Percentiles rank a stretch among this genome's conserved stretches.
These are phyloP conservation scores for Halcyon badia DNA, from an alignment of 2,797 vertebrate species.

Conservation along the genomic window DNA sequence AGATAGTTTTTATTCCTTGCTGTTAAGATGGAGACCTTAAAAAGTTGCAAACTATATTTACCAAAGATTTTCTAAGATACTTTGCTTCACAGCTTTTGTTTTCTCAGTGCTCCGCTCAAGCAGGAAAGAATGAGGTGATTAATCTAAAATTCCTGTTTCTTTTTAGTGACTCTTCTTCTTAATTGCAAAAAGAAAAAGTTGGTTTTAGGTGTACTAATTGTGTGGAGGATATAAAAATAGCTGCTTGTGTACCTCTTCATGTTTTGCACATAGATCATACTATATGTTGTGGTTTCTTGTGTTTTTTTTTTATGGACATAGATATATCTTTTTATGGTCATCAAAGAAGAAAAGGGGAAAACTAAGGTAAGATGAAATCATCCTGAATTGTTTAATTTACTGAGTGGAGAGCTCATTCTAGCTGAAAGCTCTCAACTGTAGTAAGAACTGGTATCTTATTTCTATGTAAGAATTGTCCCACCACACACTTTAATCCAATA, in stretches of 20 bases:
- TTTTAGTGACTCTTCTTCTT: not conserved
- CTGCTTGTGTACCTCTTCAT: not conserved
- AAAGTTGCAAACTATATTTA: not conserved
- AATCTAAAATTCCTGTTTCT: not conserved
- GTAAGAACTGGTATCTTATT: not conserved
- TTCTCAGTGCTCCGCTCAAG: not conserved
- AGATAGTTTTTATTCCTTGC: not conserved
- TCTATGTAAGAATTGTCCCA: not conserved
- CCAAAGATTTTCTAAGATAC: not conserved
- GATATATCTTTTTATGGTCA: not conserved
- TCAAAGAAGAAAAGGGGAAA: not conserved
- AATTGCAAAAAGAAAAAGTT: not conserved
- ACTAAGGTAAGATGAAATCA: not conserved
- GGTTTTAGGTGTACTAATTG: not conserved
- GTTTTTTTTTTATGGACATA: not conserved
- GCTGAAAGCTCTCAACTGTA: not conserved
- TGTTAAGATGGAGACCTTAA: not conserved
- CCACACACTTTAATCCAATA: not conserved
- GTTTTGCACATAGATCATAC: not conserved
- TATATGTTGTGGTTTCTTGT: not conserved
- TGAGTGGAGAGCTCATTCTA: not conserved
- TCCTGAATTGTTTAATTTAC: not conserved
- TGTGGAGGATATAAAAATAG: not conserved
- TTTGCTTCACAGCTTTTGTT: not conserved
- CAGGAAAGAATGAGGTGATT: not conserved